phyloP scores from a whole-genome alignment of 2,797 vertebrate species.

The Sebastes iracundus region DNA sequence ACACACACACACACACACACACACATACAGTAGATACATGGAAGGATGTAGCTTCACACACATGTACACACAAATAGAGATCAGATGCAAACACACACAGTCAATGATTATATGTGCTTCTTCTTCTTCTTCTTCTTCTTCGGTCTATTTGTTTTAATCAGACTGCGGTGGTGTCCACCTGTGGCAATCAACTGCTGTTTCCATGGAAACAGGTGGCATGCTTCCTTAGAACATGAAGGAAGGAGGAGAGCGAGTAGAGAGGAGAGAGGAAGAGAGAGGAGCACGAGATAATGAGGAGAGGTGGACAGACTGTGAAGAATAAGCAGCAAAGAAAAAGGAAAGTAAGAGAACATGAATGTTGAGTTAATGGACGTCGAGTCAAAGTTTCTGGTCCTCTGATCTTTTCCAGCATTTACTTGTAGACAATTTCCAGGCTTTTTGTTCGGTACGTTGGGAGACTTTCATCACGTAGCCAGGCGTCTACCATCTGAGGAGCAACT shows the following conservation, averaged over 20 bases:
- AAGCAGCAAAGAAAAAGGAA: slow-evolving; percentile 7
- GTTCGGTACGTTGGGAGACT: background rate
- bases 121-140: background rate
- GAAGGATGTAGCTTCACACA: background rate
- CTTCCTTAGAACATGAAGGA: slow-evolving; percentile 53
- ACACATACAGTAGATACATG: background rate
- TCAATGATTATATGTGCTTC: background rate
- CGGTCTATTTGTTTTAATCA: slow-evolving; percentile 55
- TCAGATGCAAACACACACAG: background rate
- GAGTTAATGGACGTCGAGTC: background rate
- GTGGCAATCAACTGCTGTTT: slow-evolving; percentile 76
- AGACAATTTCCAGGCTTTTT: background rate
- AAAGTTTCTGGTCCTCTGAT: slow-evolving; percentile 5
- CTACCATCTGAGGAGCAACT: background rate
- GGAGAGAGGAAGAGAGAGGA: background rate
- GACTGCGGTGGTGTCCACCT: slow-evolving; percentile 49
- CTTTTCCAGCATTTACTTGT: slow-evolving; percentile 1
- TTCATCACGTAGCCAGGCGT: background rate
- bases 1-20: background rate
- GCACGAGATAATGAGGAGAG: slow-evolving; percentile 30
- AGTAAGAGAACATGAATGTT: background rate
- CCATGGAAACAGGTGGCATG: slow-evolving; percentile 77
- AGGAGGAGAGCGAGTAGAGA: background rate
- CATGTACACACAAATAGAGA: background rate
- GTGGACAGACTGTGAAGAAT: slow-evolving; percentile 4